Percentiles rank a stretch among this genome's conserved stretches.
Evolutionary conservation across 2,113 vertebrate species (phyloP).

Genomic region (Menidia beryllina): DNA sequence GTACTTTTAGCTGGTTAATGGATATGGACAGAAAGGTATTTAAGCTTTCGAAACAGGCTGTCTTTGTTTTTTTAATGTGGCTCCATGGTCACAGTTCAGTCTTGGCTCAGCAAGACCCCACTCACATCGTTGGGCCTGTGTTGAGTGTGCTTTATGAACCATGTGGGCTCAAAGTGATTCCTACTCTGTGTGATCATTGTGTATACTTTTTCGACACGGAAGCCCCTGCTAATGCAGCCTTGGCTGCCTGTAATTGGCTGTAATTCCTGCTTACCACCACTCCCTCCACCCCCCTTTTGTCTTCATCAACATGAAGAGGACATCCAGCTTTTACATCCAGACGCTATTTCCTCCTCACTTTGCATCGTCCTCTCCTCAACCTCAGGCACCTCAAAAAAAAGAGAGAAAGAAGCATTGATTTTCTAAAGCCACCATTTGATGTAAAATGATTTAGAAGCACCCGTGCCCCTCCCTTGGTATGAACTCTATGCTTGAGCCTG

Average conservation of each 20-base stretch:
- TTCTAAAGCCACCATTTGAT: constrained; percentile 68
- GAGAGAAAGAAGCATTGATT: constrained; percentile 57
- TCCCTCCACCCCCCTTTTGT: constrained; percentile 36
- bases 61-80: constrained; percentile 13
- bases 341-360: constrained; percentile 24
- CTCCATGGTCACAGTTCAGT: constrained; percentile 52
- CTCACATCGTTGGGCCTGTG: constrained; percentile 28
- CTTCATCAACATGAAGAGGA: constrained; percentile 59
- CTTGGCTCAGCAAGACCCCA: constrained; percentile 36
- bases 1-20: constrained; percentile 16
- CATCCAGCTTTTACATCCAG: constrained; percentile 29
- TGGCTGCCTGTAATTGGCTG: constrained; percentile 23
- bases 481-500: constrained; percentile 58
- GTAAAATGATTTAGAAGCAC: constrained; percentile 61
- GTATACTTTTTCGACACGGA: constrained; percentile 26
- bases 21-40: neutral
- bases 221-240: constrained; percentile 21
- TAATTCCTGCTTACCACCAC: constrained; percentile 23
- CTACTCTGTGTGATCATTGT: constrained; percentile 19
- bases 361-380: constrained; percentile 32
- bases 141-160: constrained; percentile 35
- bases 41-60: constrained; percentile 15
- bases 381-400: constrained; percentile 28
- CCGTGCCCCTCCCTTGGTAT: constrained; percentile 42
- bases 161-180: constrained; percentile 24